Conservation (phyloP, 2,888 invertebrate species). For the Hirtodrosophila duncani region DNA sequence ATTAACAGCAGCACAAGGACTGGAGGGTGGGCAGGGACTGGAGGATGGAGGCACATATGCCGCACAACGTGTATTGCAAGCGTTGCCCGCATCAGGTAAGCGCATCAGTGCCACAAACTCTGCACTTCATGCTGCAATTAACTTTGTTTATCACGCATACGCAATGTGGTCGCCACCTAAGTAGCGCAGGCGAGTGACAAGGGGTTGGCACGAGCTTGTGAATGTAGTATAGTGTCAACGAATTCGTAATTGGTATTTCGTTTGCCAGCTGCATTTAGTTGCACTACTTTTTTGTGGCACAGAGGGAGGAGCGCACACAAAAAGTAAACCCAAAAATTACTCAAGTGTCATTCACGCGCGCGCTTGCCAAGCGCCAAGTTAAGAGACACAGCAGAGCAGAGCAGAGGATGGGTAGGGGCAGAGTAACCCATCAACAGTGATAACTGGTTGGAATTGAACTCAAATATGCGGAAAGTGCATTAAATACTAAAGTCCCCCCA, state of each 20-base stretch:
- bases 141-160: constrained; percentile 65
- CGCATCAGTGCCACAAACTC: constrained; percentile 3
- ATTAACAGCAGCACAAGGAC: constrained; percentile 14
- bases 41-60: constrained; percentile 19
- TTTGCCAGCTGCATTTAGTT: constrained; percentile 51
- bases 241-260: constrained; percentile 61
- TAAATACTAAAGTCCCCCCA: too few species aligned
- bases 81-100: constrained; percentile 53
- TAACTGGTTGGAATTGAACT: too few species aligned
- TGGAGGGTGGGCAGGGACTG: constrained; percentile 8
- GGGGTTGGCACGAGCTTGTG: neutral
- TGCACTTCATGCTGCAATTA: constrained; percentile 46
- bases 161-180: constrained; percentile 42
- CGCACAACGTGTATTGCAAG: constrained; percentile 40
- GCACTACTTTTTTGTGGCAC: constrained; percentile 32
- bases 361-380: constrained; percentile 29
- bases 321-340: constrained; percentile 54
- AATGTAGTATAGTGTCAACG: constrained; percentile 59
- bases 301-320: neutral
- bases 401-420: constrained; percentile 3
- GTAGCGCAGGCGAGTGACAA: neutral
- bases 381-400: constrained; percentile 3
- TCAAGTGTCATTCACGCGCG: constrained; percentile 55
- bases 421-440: too few species aligned
- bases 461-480: too few species aligned